Evolutionary conservation across 2,888 invertebrate genomes (phyloP), one percentile per base, ranked within the genome.

Genomic region (Julus scandinavius): DNA sequence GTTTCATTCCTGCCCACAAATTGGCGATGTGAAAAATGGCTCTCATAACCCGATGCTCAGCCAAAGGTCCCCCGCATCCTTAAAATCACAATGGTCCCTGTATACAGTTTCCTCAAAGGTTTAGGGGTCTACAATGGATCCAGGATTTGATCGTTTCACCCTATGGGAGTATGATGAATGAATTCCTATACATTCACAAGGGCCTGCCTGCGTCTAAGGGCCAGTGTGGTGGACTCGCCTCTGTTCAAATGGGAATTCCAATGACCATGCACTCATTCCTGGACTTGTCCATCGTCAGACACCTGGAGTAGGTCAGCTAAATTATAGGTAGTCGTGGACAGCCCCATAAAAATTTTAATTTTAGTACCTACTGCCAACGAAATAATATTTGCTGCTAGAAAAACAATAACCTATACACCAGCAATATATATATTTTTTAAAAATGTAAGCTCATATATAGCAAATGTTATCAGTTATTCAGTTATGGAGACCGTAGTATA

Each of bases 131-230:
- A 38, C 80, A 40, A 80, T 80, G 80, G 38, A 80, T 80, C 80
- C 15, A 15, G 38, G 15, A 38, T 80, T 38, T 40, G 80, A 80
- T 38, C 80, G 80, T 80, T 80, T 80, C 80, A 80, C 80, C 80
- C 80, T 80, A 54, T 38, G 80, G 80, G 80, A 80, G 38, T 13
- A 38, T 80, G 80, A 80, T 80, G 80, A 80, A 80, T 80, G 80
- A 11, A 29, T 38, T 72, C 72, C 29, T 29, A 72, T 29, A 20
- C 45, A 45, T 45, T 2, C 45, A 45, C 45, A 72, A 20, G 72
- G 72, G 29, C 29, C 17, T 29, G 17, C 13, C 54, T 17, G 15
- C 54, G 15, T 29, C 7, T 2, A 72, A 29, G 72, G 29, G 6
- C 72, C n/a, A 9, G 7, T 63, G 20, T 63, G 63, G n/a, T 15